Evolutionary conservation across 2,797 vertebrate species (phyloP), one percentile per base, ranked within the genome.

Genomic region (Peromyscus nudipes): DNA sequence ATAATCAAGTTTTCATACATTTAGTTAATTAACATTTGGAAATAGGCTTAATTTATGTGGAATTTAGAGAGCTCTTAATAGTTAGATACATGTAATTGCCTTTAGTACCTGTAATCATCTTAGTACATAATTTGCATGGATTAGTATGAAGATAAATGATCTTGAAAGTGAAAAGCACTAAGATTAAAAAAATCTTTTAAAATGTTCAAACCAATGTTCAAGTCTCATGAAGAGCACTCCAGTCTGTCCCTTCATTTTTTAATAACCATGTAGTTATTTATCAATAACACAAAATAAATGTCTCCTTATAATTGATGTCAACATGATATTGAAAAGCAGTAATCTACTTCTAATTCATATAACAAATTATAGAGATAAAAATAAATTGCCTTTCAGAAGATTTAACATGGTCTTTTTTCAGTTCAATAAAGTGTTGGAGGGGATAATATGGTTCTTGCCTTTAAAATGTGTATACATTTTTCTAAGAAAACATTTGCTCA

Each of bases 31-130:
- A 98, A 97, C 9, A 94, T 95, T 90, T 89, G 96, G 16, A 64
- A 96, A 91, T 13, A 93, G 11, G 37, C 93, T 98, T 98, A 95
- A 92, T 95, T 97, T 96, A 97, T 95, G 85, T 95, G 46, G 55
- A 98, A 98, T 97, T 93, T 95, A 83, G 97, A 98, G 85, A 67
- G 93, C 69, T 96, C 25, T 94, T 98, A 96, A 98, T 98, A 98
- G 75, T 96, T 97, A 96, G 77, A 97, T 88, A 84, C 79, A 91
- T 97, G 73, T 97, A 98, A 98, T 98, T 98, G 60, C 64, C 52
- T 96, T 88, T 92, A 96, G 23, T 97, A 97, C 31, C 90, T 95
- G 11, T 92, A 97, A 97, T 92, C 71, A 95, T 92, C 83, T 93
- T 95, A 73, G 94, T 60, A 34, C 34, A 89, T 93, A 96, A 95